Evolutionary conservation across 2,113 vertebrate species (phyloP), one percentile per base, ranked within the genome.

Genomic region (Dinomys branickii): DNA sequence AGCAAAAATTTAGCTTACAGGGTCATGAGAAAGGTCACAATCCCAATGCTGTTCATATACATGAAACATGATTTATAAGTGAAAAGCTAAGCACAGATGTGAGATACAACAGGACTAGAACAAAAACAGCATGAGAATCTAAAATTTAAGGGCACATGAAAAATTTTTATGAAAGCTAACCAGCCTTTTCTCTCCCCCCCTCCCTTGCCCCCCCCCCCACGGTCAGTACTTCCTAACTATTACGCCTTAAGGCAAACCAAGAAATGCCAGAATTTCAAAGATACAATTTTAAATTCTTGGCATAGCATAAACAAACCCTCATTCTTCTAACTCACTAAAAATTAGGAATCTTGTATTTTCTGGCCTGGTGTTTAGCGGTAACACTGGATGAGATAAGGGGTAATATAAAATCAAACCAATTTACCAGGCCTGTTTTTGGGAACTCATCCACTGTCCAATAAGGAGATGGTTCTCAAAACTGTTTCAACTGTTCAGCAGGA

Each of bases 21-120:
- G 85, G 93, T 97, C 90, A 96, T 97, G 92, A 96, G 95, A 97
- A 97, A 98, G 94, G 90, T 97, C 75, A 87, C 22, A 91, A 81
- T 94, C 97, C 75, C 86, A 91, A 95, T 7, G 80, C 26, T 50
- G 41, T 77, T 96, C 69, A 96, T 33, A 89, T 96, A 94, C 56
- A 92, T 84, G 78, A 96, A 97, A 91, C 69, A 90, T 83, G 78
- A 94, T 87, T 94, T 90, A 58, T 95, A 96, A 94, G 65, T 88
- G 28, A 94, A 95, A 97, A 95, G 83, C 54, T 71, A 97, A 90
- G 92, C 73, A 97, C 52, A 97, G 63, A 92, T 84, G 93, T 91
- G 20, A 96, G 71, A 78, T 86, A 69, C 56, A 94, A 93, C 67
- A 94, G 83, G 58, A 54, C 19, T 81, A 91, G 38, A 96, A 96